Conservation (phyloP, 2,888 invertebrate genomes). For the Eupithecia abbreviata region DNA sequence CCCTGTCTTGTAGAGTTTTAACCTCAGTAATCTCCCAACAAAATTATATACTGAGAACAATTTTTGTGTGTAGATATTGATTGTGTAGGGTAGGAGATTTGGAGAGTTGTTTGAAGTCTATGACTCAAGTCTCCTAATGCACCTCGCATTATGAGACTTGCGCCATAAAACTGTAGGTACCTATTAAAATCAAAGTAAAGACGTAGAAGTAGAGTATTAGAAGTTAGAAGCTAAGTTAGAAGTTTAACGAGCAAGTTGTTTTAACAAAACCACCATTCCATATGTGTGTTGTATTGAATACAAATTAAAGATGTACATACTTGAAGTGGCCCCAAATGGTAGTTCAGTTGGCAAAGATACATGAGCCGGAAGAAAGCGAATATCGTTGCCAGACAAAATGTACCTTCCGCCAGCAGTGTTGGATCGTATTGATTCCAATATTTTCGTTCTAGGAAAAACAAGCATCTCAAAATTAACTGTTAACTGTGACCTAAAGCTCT, state of each 20-base stretch:
- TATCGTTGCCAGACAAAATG: slow-evolving; percentile 86
- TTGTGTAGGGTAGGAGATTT: background rate
- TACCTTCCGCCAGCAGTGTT: slow-evolving; percentile 86
- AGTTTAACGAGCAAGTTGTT: background rate
- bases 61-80: background rate
- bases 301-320: slow-evolving; percentile 51
- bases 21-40: background rate
- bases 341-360: slow-evolving; percentile 85
- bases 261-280: background rate
- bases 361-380: slow-evolving; percentile 86
- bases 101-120: background rate
- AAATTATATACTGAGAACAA: background rate
- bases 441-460: slow-evolving; percentile 77
- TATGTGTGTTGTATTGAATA: slow-evolving; percentile 8
- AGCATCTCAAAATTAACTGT: background rate
- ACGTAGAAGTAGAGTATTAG: too few species aligned
- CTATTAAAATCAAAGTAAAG: too few species aligned
- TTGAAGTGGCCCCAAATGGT: slow-evolving; percentile 85
- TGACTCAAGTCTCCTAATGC: too few species aligned
- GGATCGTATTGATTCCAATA: slow-evolving; percentile 87
- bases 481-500: background rate
- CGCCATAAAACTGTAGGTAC: background rate
- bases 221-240: too few species aligned
- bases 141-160: background rate
- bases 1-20: background rate